Conservation (phyloP, 2,797 vertebrate genomes). For the Tokudaia muenninki region DNA sequence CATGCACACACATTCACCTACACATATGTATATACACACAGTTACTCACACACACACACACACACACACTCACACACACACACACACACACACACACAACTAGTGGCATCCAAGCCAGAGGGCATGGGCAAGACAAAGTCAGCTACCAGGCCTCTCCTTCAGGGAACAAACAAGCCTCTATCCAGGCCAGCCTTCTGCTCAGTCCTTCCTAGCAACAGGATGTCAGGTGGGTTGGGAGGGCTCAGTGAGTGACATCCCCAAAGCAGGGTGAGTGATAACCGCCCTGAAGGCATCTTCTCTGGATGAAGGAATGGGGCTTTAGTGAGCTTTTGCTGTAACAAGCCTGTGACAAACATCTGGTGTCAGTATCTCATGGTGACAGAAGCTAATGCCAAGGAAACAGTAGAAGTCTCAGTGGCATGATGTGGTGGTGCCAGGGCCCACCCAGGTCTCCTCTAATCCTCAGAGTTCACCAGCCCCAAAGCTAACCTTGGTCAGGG, state of each 20-base stretch:
- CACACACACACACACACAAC: accelerated
- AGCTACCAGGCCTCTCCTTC: not conserved
- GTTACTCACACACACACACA: not conserved
- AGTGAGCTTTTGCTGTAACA: accelerated
- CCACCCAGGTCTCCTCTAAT: not conserved
- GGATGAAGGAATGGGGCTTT: not conserved
- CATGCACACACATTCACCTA: not conserved
- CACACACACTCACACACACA: not conserved
- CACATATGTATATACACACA: not conserved
- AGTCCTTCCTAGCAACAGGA: not conserved
- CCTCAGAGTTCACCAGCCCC: not conserved
- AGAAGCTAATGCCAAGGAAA: not conserved
- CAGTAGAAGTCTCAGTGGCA: accelerated
- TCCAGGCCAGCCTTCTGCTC: accelerated
- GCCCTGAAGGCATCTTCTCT: not conserved
- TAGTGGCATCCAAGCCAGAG: not conserved
- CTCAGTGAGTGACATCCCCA: not conserved
- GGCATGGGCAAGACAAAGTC: not conserved
- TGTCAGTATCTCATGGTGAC: not conserved
- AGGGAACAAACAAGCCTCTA: not conserved
- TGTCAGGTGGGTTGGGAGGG: accelerated
- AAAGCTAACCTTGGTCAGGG: accelerated
- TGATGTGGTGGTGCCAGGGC: accelerated
- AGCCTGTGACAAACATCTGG: not conserved
- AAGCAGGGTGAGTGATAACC: not conserved